Evolutionary conservation across 2,888 invertebrate species (phyloP), one percentile per base, ranked within the genome.

Genomic region (Ophioninae sp.): DNA sequence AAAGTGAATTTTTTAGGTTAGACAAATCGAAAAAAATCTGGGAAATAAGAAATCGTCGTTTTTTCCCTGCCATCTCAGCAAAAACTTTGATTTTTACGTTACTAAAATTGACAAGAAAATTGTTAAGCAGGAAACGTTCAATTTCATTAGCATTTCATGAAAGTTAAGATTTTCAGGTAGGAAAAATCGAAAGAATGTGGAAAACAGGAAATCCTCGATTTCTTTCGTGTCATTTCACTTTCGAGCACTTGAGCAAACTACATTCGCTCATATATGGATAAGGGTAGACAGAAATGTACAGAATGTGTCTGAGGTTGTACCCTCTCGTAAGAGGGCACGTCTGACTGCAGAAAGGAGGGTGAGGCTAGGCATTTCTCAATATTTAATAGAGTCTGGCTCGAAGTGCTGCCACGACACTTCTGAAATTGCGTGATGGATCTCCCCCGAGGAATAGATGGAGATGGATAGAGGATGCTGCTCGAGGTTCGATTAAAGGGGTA

Each of bases 391-490:
- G 90, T 91, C 91, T 90, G 89, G 90, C 85, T 88, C 88, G 88
- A 90, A 91, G 89, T 91, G 92, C 91, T 92, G 91, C 88, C 91
- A 91, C 92, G 91, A 92, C 92, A 92, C 90, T 92, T 91, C 88
- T 91, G 90, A 91, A 93, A 92, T 93, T 92, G 91, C 91, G 88
- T 90, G 90, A 88, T 90, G 89, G 79, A 82, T 82, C 74, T 77
- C 79, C 68, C 65, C 23, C 41, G 81, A 71, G 79, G 44, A 64
- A 51, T 30, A 63, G 65, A 79, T 64, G 63, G 22, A 69, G 56
- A 67, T 30, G 30, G 20, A 75, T 39, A 30, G 78, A 65, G 74
- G 59, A 37, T 58, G 30, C 65, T 65, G 71, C 64, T 74, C 74
- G 69, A 44, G 76, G 73, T 80, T 73, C 61, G 74, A 59, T 65